Conservation (phyloP, 2,113 vertebrate species). For the Tragulus kanchil region DNA sequence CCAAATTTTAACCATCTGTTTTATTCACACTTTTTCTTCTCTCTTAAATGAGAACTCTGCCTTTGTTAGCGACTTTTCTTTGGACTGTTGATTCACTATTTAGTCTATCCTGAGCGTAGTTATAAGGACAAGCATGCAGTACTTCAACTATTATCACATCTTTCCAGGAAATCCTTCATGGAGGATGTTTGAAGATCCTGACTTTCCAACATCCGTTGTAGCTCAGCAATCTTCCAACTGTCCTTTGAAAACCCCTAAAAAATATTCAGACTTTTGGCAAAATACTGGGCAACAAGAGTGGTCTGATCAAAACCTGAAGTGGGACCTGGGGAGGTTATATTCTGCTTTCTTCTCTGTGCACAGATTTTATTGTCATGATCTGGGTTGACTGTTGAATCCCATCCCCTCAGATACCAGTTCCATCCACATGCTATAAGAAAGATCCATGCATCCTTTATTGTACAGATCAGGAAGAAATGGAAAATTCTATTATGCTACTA, state of each 20-base stretch:
- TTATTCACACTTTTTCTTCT: constrained; percentile 50
- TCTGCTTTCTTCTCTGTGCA: background rate
- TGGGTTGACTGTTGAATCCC: background rate
- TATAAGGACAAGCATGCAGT: background rate
- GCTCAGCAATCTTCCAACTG: background rate
- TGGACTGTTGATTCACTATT: background rate
- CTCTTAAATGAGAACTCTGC: constrained; percentile 24
- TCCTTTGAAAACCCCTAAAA: background rate
- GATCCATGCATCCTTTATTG: background rate
- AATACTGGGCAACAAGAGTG: background rate
- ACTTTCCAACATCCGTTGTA: background rate
- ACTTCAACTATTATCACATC: too few species aligned
- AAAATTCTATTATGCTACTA: background rate
- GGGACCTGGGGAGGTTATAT: background rate
- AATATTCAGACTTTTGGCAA: background rate
- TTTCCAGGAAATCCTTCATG: background rate
- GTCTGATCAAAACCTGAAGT: background rate
- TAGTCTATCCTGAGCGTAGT: background rate
- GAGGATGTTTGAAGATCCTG: background rate
- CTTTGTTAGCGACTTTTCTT: background rate
- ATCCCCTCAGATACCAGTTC: background rate
- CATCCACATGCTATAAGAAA: background rate
- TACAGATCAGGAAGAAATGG: background rate
- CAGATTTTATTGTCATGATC: background rate
- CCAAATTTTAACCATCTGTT: constrained; percentile 64